A percentile compares a stretch with the other conserved stretches of the same genome.
Evolutionary conservation across 2,888 invertebrate species (phyloP).

Genomic region (Yponomeuta evonymella): DNA sequence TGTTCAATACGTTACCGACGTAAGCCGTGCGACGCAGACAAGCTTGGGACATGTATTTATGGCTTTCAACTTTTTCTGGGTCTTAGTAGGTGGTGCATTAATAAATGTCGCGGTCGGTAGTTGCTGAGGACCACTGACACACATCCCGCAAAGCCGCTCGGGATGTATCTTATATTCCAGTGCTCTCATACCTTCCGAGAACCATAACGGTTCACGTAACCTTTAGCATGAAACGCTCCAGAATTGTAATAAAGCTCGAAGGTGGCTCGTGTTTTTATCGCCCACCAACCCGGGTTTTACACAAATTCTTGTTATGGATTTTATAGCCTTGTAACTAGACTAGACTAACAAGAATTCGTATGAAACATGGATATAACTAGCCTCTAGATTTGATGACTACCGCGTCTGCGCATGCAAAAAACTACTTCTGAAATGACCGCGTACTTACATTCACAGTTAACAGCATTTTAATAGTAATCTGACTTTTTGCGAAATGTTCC

Average conservation of each 20-base stretch:
- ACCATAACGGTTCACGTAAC: slow-evolving; percentile 53
- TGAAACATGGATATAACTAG: slow-evolving; percentile 14
- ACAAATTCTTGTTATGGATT: slow-evolving; percentile 5
- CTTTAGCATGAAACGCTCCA: slow-evolving; percentile 50
- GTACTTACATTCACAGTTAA: slow-evolving; percentile 8
- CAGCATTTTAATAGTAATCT: slow-evolving; percentile 8
- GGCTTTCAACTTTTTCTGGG: slow-evolving; percentile 32
- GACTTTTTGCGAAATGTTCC: slow-evolving; percentile 14
- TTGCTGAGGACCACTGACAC: slow-evolving; percentile 7
- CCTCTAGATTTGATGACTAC: not conserved
- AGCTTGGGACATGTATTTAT: not conserved
- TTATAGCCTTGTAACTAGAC: slow-evolving; percentile 9
- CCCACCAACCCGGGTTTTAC: slow-evolving; percentile 2
- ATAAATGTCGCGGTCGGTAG: slow-evolving; percentile 40
- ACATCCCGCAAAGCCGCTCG: slow-evolving; percentile 19
- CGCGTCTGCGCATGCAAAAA: not conserved
- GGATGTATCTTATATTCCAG: slow-evolving; percentile 58
- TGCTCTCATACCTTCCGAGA: slow-evolving; percentile 52
- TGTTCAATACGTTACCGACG: slow-evolving; percentile 23
- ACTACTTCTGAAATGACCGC: slow-evolving; percentile 1
- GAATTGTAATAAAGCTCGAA: slow-evolving; percentile 43
- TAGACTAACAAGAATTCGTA: slow-evolving; percentile 4
- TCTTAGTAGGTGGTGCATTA: slow-evolving; percentile 34
- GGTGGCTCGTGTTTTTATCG: slow-evolving; percentile 11
- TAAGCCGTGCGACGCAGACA: slow-evolving; percentile 6